These are phyloP conservation scores for Anguilla japonica DNA, from an alignment of 2,113 vertebrate species.

Conservation along the genomic window DNA sequence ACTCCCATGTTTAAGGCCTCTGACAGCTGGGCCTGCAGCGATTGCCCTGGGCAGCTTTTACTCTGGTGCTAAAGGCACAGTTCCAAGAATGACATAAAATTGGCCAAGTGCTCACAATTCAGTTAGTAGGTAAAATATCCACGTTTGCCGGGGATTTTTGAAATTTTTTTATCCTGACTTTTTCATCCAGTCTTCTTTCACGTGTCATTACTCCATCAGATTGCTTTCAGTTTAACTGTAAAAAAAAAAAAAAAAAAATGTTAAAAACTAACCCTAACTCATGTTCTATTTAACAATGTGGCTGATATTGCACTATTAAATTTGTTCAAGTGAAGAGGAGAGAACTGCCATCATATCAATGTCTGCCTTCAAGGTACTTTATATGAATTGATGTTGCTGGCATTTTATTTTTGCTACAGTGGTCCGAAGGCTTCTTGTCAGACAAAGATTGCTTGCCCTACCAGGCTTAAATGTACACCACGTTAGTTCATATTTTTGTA, in stretches of 20 bases:
- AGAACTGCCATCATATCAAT: background rate
- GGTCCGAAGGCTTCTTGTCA: background rate
- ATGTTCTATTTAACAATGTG: too few species aligned
- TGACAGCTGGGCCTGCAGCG: background rate
- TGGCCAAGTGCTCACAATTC: background rate
- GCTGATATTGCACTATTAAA: background rate
- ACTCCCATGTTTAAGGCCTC: background rate
- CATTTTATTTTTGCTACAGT: background rate
- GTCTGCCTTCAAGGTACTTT: background rate
- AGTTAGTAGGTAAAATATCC: too few species aligned
- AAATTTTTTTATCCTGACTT: background rate
- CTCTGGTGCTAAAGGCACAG: too few species aligned
- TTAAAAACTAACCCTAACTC: too few species aligned
- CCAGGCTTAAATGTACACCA: background rate
- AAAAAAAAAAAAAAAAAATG: too few species aligned
- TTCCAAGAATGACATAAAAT: background rate
- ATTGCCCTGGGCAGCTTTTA: too few species aligned
- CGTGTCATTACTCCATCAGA: background rate
- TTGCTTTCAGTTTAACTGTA: too few species aligned
- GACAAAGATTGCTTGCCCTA: too few species aligned
- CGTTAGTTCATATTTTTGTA: background rate
- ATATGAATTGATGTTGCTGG: background rate
- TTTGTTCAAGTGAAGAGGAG: background rate
- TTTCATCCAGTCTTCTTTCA: background rate
- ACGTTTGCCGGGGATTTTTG: too few species aligned